These are phyloP conservation scores for Oreochromis mossambicus DNA, from an alignment of 2,797 vertebrate genomes.

Conservation along the genomic window DNA sequence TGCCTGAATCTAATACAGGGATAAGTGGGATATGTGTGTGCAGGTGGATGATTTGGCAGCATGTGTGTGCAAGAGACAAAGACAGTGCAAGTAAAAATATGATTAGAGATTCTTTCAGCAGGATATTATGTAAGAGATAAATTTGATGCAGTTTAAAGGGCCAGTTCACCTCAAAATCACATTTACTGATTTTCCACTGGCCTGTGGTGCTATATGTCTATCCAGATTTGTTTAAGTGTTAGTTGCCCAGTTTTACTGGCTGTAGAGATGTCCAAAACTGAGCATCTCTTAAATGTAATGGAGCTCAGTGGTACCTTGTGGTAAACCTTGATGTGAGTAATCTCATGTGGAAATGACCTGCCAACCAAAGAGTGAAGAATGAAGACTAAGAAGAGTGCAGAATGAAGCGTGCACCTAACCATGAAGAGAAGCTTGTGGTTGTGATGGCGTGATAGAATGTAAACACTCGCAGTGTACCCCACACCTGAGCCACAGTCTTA, in stretches of 20 bases:
- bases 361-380: neutral
- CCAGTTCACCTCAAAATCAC: neutral
- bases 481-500: neutral
- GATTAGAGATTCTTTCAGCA: slow-evolving; percentile 39
- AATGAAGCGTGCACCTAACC: neutral
- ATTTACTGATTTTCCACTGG: neutral
- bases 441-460: neutral
- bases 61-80: neutral
- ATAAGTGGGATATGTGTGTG: slow-evolving; percentile 17
- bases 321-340: neutral
- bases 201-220: neutral
- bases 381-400: neutral
- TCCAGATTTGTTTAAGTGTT: neutral
- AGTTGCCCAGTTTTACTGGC: neutral
- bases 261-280: neutral
- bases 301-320: neutral
- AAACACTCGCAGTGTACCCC: neutral
- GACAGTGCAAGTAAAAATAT: slow-evolving; percentile 4
- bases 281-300: neutral
- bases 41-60: slow-evolving; percentile 55
- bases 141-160: slow-evolving; percentile 2
- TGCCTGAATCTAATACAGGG: slow-evolving; percentile 55
- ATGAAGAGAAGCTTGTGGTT: neutral
- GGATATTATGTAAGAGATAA: slow-evolving; percentile 18
- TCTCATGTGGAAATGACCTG: neutral